Base-by-base conservation (phyloP, 2,797 vertebrate species). In the Mus spretus region DNA sequence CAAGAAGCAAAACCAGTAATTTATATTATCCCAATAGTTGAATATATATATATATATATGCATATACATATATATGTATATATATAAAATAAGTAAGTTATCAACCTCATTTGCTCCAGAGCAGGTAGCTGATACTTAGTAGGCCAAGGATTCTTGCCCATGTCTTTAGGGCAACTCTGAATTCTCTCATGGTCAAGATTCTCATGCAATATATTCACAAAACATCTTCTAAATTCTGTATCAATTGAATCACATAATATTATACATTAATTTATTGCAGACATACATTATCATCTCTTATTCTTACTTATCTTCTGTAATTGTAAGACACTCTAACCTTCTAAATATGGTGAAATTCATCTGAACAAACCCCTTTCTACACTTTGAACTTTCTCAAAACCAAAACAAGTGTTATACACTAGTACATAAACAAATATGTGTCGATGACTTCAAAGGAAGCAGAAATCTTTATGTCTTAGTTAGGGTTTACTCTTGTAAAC, bases 391-490 rank as follows among this genome's bases (percentile, higher is more conserved):
- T 59, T 31, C 17, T 61, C 14, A 44, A 4, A 10, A 55, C 14
- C 40, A 2, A 44, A n/a, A 4, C 10, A 6, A 67, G 19, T 89
- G n/a, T 50, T 85, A 63, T 86, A 53, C 15, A 80, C 72, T 79
- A 85, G 74, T 65, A 70, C 96, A 82, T n/a, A 26, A 96, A 79
- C 34, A 96, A 50, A 63, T 91, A 88, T 57, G 74, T 91, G 4
- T 90, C 74, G 91, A 78, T 75, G 81, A 81, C 86, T n/a, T 93
- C 22, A 63, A 88, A 93, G 74, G 44, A 89, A 37, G 50, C 15
- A 81, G 53, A 84, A 82, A 92, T 94, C 4, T 85, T 82, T 80
- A 34, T 65, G 63, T 31, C 63, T 65, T 65, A 31, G 63, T 65
- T n/a, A 70, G 67, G 17, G 67, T 70, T 70, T n/a, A n/a, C 15